A percentile compares a stretch with the other conserved stretches of the same genome.
Evolutionary conservation across 1,140 invertebrate genomes (phyloP).

Genomic region (Steinernema feltiae): DNA sequence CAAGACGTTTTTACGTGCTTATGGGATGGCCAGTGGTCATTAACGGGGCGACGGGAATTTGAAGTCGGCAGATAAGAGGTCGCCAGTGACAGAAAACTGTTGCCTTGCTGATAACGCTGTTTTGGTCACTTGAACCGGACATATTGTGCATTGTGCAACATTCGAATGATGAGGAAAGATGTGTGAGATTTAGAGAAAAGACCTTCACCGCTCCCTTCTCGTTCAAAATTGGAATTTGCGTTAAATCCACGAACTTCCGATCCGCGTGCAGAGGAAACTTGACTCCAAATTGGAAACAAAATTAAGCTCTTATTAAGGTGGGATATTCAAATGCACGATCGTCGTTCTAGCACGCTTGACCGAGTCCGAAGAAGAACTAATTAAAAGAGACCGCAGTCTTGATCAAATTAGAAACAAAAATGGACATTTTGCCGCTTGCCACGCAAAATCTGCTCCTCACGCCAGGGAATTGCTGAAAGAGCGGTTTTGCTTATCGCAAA

Average conservation of each 20-base stretch:
- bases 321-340: neutral
- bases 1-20: neutral
- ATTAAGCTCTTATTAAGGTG: neutral
- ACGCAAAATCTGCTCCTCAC: neutral
- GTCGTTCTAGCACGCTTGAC: neutral
- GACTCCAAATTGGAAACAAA: neutral
- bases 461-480: neutral
- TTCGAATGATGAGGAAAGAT: neutral
- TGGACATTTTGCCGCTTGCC: neutral
- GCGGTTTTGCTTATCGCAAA: neutral
- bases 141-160: slow-evolving; percentile 14
- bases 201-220: no score
- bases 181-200: no score
- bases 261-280: neutral
- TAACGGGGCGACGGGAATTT: neutral
- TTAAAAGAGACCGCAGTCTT: neutral
- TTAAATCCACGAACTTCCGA: neutral
- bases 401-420: slow-evolving; percentile 1
- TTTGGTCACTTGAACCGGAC: neutral
- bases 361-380: neutral
- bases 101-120: neutral
- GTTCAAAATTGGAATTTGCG: no score
- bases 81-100: neutral
- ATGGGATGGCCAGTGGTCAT: neutral
- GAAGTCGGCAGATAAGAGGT: neutral